Evolutionary conservation across 2,113 vertebrate species (phyloP).

Genomic region (Shinisaurus crocodilurus): DNA sequence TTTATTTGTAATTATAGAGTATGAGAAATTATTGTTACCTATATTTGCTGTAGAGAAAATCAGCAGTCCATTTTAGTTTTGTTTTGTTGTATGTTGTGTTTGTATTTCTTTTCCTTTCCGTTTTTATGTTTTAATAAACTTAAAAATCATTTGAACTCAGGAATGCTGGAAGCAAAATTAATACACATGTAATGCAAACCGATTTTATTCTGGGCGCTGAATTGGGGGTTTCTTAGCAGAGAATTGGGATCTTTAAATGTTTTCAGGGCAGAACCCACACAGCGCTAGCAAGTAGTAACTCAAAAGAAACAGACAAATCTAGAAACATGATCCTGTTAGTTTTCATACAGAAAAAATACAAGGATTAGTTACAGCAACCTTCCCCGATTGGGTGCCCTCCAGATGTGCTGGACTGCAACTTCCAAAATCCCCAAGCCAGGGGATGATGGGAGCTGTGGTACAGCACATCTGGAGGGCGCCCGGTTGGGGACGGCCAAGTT

Average conservation of each 20-base stretch:
- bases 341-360: not conserved
- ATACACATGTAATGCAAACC: no score
- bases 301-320: no score
- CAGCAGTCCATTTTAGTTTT: no score
- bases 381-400: not conserved
- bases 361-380: not conserved
- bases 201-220: not conserved
- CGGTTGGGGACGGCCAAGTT: not conserved
- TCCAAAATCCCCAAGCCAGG: not conserved
- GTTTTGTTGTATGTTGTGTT: no score
- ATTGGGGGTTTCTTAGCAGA: not conserved
- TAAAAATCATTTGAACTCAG: not conserved
- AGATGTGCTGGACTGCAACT: not conserved
- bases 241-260: not conserved
- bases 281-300: no score
- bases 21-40: no score
- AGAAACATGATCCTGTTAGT: not conserved
- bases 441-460: not conserved
- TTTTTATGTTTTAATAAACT: no score
- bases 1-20: no score
- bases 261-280: not conserved
- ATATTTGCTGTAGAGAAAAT: no score
- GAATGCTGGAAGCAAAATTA: not conserved
- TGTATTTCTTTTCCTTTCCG: no score
- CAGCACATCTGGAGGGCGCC: not conserved